Evolutionary conservation across 2,888 invertebrate genomes (phyloP).

Genomic region (Agrilus biguttatus): DNA sequence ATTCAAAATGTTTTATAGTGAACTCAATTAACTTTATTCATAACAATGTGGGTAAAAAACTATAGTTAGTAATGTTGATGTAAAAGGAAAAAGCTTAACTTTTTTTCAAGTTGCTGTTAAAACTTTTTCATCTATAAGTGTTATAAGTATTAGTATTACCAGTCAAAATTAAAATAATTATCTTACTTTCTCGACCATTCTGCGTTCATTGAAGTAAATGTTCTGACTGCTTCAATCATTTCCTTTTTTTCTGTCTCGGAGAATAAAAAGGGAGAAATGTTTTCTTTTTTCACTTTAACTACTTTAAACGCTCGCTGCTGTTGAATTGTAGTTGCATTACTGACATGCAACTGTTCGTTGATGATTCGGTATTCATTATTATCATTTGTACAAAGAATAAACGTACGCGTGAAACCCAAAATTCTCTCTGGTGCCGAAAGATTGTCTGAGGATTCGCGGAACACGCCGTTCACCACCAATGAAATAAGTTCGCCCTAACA

Average conservation of each 20-base stretch:
- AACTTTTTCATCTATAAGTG: too few relatives aligned
- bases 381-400: conserved; percentile 35
- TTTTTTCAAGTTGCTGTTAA: too few relatives aligned
- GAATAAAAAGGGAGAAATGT: conserved; percentile 12
- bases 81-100: too few relatives aligned
- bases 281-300: conserved; percentile 10
- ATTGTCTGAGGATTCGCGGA: conserved; percentile 41
- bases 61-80: too few relatives aligned
- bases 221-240: conserved; percentile 17
- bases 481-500: conserved; percentile 31
- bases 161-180: background rate
- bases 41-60: too few relatives aligned
- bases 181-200: conserved; percentile 26
- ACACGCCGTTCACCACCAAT: conserved; percentile 49
- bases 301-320: conserved; percentile 18
- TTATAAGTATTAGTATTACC: too few relatives aligned
- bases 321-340: conserved; percentile 26
- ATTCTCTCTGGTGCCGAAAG: conserved; percentile 35
- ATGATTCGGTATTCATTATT: conserved; percentile 43
- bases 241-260: conserved; percentile 17
- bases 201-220: conserved; percentile 20
- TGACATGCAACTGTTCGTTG: conserved; percentile 53
- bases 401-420: conserved; percentile 42
- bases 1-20: too few relatives aligned
- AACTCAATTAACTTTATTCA: too few relatives aligned